These are phyloP conservation scores for Lacanobia oleracea DNA, from an alignment of 2,888 invertebrate genomes.

Conservation along the genomic window DNA sequence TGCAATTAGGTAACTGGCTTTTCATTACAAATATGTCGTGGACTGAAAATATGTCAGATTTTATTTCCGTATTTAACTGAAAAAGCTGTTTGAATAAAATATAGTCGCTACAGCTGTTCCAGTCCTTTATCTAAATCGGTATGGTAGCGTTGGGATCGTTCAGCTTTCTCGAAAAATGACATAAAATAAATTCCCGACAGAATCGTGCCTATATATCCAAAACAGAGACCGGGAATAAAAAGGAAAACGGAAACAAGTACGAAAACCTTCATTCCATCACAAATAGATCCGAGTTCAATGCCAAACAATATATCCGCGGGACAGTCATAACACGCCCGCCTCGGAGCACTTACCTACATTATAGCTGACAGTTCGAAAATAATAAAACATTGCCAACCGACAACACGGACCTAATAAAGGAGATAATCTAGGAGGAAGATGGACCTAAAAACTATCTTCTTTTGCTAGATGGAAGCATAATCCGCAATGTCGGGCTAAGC, in stretches of 20 bases:
- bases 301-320: conserved; percentile 57
- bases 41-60: neutral
- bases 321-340: conserved; percentile 40
- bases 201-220: conserved; percentile 42
- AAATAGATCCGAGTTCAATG: conserved; percentile 59
- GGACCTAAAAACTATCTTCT: conserved; percentile 62
- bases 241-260: conserved; percentile 49
- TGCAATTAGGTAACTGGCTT: conserved; percentile 14
- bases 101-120: conserved; percentile 1
- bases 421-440: conserved; percentile 51
- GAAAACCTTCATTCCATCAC: conserved; percentile 54
- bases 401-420: conserved; percentile 50
- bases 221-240: conserved; percentile 47
- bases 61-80: conserved; percentile 1
- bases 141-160: conserved; percentile 13
- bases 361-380: conserved; percentile 48
- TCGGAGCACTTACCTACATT: conserved; percentile 45
- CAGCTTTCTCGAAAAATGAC: conserved; percentile 31
- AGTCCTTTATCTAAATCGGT: conserved; percentile 22
- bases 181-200: conserved; percentile 43
- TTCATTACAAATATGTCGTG: neutral
- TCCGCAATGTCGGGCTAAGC: conserved; percentile 68
- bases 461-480: conserved; percentile 71
- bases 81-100: conserved; percentile 7
- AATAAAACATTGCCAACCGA: conserved; percentile 47